Conservation (phyloP, 1,140 invertebrate species). For the Zaprionus ornatus region DNA sequence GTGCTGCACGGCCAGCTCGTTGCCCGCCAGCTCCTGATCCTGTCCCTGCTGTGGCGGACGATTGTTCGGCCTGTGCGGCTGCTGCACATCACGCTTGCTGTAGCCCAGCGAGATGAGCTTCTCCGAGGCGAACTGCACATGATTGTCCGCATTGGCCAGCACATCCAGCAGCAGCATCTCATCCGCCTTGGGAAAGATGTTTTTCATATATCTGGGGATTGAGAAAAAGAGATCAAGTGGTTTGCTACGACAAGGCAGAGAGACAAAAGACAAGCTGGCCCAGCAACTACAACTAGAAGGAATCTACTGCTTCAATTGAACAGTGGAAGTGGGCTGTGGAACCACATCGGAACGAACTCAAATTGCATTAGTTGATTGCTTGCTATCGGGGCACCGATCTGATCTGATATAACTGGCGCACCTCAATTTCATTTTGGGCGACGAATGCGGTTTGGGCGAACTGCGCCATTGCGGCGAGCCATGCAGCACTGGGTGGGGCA, state of each 20-base stretch:
- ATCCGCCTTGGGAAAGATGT: slow-evolving; percentile 95
- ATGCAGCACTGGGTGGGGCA: slow-evolving; percentile 68
- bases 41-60: slow-evolving; percentile 67
- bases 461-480: slow-evolving; percentile 85
- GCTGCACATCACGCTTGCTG: slow-evolving; percentile 89
- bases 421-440: slow-evolving; percentile 96
- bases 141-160: slow-evolving; percentile 93
- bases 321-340: not conserved
- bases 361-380: slow-evolving; percentile 28
- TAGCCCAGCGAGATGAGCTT: slow-evolving; percentile 91
- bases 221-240: not conserved
- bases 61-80: slow-evolving; percentile 73
- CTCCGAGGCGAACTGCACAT: slow-evolving; percentile 93
- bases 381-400: not conserved
- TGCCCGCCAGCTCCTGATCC: slow-evolving; percentile 34
- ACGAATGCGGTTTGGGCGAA: slow-evolving; percentile 88
- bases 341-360: not conserved
- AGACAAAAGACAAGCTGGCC: slow-evolving; percentile 1
- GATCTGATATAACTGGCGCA: slow-evolving; percentile 71
- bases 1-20: slow-evolving; percentile 44
- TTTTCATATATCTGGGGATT: slow-evolving; percentile 91
- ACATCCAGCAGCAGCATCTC: slow-evolving; percentile 94
- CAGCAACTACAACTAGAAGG: not conserved
- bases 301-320: not conserved
- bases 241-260: not conserved